Conservation (phyloP, 2,888 invertebrate genomes). For the Eurytoma californica region DNA sequence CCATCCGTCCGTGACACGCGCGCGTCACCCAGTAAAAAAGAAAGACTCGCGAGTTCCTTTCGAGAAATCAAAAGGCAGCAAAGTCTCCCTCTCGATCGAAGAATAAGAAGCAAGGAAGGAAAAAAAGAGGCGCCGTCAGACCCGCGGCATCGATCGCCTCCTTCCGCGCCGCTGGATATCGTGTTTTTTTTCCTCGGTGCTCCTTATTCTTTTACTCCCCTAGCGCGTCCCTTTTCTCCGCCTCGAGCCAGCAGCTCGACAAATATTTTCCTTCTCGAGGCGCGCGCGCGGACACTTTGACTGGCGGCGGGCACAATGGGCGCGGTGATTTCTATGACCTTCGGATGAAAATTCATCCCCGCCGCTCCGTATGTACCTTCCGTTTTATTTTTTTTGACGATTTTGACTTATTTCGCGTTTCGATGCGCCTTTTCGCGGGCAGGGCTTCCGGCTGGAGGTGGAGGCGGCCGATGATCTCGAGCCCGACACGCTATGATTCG, state of each 20-base stretch:
- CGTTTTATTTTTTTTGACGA: constrained; percentile 8
- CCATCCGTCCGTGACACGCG: not conserved
- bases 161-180: constrained; percentile 9
- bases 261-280: constrained; percentile 57
- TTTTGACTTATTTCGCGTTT: constrained; percentile 29
- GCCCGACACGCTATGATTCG: constrained; percentile 19
- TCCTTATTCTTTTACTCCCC: constrained; percentile 14
- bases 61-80: constrained; percentile 5
- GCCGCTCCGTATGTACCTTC: not conserved
- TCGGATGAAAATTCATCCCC: not conserved
- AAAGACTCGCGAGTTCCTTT: not conserved
- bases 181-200: constrained; percentile 3
- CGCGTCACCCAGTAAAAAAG: not conserved
- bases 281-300: not conserved
- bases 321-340: not conserved
- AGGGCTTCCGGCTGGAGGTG: not conserved
- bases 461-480: constrained; percentile 4
- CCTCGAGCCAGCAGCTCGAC: constrained; percentile 46
- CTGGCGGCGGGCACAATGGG: not conserved
- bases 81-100: not conserved
- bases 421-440: not conserved
- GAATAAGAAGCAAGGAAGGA: not conserved
- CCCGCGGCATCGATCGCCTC: not conserved
- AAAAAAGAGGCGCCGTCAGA: not conserved
- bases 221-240: constrained; percentile 28